These are phyloP conservation scores for Cebidichthys violaceus DNA, from an alignment of 2,113 vertebrate species.

Conservation along the genomic window DNA sequence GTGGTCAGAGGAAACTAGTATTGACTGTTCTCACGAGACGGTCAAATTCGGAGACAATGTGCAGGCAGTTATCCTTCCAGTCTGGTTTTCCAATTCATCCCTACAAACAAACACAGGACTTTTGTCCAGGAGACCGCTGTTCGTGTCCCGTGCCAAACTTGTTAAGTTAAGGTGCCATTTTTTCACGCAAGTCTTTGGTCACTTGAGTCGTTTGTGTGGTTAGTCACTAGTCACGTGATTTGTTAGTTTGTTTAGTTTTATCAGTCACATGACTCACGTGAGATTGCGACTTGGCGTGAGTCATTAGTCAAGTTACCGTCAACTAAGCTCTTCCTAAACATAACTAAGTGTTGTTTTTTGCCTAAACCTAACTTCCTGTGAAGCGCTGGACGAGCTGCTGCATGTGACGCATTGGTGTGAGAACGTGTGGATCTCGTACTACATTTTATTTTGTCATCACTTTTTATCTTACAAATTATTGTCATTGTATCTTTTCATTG, in stretches of 20 bases:
- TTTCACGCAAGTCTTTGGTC: neutral
- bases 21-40: neutral
- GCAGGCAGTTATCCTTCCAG: neutral
- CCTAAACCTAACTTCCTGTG: neutral
- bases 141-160: neutral
- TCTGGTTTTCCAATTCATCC: constrained; percentile 1
- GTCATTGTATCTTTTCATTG: neutral
- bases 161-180: neutral
- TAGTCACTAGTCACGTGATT: neutral
- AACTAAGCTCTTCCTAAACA: too few species aligned
- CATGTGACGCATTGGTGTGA: too few species aligned
- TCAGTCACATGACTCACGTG: too few species aligned
- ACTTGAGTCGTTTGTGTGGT: neutral
- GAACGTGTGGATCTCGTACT: neutral
- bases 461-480: neutral
- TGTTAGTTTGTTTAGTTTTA: too few species aligned
- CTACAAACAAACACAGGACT: neutral
- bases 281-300: too few species aligned
- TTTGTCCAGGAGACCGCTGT: too few species aligned
- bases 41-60: neutral
- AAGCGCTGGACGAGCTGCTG: too few species aligned
- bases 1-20: neutral
- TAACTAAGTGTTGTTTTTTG: neutral
- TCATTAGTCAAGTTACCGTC: too few species aligned
- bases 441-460: neutral